phyloP scores from a whole-genome alignment of 2,797 vertebrate genomes.

The Pipistrellus pipistrellus region DNA sequence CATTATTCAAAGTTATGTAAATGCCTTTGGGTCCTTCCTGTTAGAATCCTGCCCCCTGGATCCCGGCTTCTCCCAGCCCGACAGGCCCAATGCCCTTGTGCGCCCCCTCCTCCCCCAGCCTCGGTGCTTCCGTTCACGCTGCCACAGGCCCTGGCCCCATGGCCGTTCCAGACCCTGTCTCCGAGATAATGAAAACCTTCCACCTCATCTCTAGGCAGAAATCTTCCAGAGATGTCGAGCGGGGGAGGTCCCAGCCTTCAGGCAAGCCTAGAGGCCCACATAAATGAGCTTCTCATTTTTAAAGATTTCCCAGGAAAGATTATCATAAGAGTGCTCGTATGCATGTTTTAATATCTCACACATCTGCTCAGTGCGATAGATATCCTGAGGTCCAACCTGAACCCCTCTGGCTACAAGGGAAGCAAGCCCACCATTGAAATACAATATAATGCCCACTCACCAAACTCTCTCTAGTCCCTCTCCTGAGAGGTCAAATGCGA shows the following conservation, averaged over 20 bases:
- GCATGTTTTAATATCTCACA: conserved; percentile 31
- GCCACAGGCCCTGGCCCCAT: neutral
- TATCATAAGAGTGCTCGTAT: neutral
- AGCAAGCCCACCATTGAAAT: neutral
- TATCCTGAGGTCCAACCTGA: conserved; percentile 58
- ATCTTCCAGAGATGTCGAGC: neutral
- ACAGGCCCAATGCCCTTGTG: neutral
- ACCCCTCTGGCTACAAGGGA: neutral
- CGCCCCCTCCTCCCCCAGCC: neutral
- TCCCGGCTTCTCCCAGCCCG: neutral
- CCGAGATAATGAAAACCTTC: neutral
- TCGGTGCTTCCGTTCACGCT: neutral
- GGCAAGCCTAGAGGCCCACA: neutral
- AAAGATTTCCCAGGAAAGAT: conserved; percentile 17
- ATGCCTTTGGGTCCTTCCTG: conserved; percentile 72
- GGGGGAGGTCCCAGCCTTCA: neutral
- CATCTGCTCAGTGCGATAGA: conserved; percentile 9
- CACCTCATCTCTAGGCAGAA: neutral
- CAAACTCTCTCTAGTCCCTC: neutral
- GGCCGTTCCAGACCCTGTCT: neutral
- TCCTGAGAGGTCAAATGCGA: conserved; percentile 4
- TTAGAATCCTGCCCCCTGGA: conserved; percentile 74
- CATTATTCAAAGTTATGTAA: conserved; percentile 90
- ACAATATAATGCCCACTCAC: neutral
- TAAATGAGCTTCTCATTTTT: neutral